Base-by-base conservation (phyloP, 2,113 vertebrate species). In the Gadus chalcogrammus region DNA sequence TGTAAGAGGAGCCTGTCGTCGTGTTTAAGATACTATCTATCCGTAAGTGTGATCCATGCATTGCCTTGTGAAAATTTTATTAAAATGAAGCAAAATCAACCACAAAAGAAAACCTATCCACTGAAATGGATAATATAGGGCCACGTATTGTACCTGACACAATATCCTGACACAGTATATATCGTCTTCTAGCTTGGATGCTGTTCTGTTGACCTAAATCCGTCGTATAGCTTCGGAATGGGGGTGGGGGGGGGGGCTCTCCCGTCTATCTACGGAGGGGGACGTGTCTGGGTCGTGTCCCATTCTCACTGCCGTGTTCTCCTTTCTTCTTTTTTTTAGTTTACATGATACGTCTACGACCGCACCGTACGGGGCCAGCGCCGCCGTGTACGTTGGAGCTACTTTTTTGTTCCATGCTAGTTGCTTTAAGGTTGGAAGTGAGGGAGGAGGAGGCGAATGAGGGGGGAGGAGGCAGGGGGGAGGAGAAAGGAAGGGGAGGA, bases 11-110 rank as follows among this genome's bases (percentile, higher is more conserved):
- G 15, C 13, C 12, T 12, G 5, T 62, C 24, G 61, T 55, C 75
- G 73, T 83, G 85, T 85, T 83, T 68, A 83, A 81, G 68, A 83
- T 77, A 79, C 70, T 85, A 70, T 79, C 78, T 79, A 82, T 28
- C 48, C 17, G 35, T 77, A 78, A 76, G 78, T 71, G 85, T 86
- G 85, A 85, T 84, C 83, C 88, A 90, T 90, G 89, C 89, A 86
- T 84, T 64, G 82, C 75, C 79, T 48, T 82, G 81, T 82, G 74
- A 48, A 64, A 42, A 78, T 67, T 68, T 8, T 48, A 48, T 8
- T 12, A 7, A 48, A 48, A 48, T 48, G 42, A 48, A 48, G 42
- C 42, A 48, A 48, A 48, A 48, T 48, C 42, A 48, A 48, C 42
- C 8, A 20, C 11, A 7, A 71, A 76, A 69, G 38, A 28, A 52